Percentiles rank a stretch among this genome's conserved stretches.
phyloP scores from a whole-genome alignment of 2,797 vertebrate genomes.

The Sarcophilus harrisii region DNA sequence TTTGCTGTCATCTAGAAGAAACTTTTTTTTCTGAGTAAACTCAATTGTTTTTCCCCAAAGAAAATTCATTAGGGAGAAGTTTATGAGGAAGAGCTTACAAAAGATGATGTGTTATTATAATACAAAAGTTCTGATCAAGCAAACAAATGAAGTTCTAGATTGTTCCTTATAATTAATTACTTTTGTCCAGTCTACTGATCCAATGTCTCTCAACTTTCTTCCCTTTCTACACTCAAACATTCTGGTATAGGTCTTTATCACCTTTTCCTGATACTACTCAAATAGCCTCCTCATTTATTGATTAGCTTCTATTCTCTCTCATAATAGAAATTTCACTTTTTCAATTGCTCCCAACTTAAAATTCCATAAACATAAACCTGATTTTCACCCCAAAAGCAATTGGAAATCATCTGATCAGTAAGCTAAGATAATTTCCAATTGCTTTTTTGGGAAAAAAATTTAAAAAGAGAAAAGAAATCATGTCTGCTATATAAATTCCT shows the following conservation, averaged over 20 bases:
- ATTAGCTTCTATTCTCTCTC: not conserved
- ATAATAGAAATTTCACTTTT: not conserved
- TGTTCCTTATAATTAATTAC: not conserved
- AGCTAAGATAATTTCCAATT: not conserved
- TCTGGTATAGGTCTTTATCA: not conserved
- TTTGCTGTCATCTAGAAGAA: conserved; percentile 31
- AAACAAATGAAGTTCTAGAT: not conserved
- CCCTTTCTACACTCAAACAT: not conserved
- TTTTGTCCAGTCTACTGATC: not conserved
- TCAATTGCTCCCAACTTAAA: not conserved
- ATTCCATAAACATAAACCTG: not conserved
- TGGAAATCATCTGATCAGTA: not conserved
- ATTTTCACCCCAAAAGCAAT: not conserved
- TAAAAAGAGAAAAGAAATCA: not conserved
- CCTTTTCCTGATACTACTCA: not conserved
- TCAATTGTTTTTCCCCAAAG: not conserved
- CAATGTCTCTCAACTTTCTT: not conserved
- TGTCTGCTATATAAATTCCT: not conserved
- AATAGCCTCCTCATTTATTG: not conserved
- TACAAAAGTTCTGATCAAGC: not conserved
- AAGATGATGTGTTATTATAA: rapidly evolving
- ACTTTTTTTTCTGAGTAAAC: conserved; percentile 30
- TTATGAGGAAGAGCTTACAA: not conserved
- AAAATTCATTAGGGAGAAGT: not conserved
- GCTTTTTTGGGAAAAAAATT: not conserved